Evolutionary conservation across 92 coral and sea anemone genomes (phyloP).

Genomic region (Epizoanthus rinbou): DNA sequence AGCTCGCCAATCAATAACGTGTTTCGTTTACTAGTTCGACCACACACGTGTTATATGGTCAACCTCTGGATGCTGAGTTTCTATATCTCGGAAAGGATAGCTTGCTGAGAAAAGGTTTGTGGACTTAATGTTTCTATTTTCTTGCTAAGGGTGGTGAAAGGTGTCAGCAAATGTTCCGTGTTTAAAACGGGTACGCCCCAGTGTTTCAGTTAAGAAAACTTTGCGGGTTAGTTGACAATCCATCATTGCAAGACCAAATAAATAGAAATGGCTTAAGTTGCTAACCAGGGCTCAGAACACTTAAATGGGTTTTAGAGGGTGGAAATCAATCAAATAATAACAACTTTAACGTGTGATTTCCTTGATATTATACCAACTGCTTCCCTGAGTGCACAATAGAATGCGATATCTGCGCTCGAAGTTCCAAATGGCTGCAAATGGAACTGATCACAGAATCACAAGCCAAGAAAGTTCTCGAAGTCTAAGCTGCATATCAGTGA

Average conservation of each 20-base stretch:
- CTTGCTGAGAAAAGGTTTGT: conserved; percentile 31
- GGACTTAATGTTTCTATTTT: background rate
- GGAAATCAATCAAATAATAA: conserved; percentile 5
- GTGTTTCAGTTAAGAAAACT: background rate
- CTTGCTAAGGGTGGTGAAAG: background rate
- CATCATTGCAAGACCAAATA: background rate
- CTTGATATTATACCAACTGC: background rate
- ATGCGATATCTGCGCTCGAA: background rate
- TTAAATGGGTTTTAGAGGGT: background rate
- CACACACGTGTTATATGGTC: conserved; percentile 19
- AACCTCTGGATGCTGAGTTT: background rate
- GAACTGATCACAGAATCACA: background rate
- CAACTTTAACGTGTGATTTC: conserved; percentile 4
- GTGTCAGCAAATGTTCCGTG: background rate
- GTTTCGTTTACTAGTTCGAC: conserved; percentile 19
- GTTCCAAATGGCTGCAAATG: background rate
- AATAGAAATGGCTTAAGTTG: conserved; percentile 6
- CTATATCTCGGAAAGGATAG: background rate
- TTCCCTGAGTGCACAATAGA: background rate
- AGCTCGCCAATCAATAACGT: conserved; percentile 29
- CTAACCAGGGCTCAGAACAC: conserved; percentile 5
- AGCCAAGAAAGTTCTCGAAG: background rate
- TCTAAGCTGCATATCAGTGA: background rate
- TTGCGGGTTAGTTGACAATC: background rate
- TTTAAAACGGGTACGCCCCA: background rate